phyloP scores from a whole-genome alignment of 30 jellyfish, hydroid and myxozoan genomes.

The Sanderia malayensis region DNA sequence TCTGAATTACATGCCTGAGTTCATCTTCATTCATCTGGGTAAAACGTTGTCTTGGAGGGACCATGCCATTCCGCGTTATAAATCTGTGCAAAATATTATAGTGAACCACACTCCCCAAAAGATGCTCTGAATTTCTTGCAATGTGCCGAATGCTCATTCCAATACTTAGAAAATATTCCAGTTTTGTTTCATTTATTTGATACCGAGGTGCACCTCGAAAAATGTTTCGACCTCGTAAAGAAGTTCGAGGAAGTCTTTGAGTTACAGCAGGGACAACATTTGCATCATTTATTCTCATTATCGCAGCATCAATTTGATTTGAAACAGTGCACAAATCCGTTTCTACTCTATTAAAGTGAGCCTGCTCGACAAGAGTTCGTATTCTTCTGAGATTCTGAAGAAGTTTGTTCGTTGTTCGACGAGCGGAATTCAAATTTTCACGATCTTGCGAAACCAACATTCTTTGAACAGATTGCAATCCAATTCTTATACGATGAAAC shows the following conservation, averaged over 20 bases:
- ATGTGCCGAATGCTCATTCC: not conserved
- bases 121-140: not conserved
- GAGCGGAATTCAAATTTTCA: not conserved
- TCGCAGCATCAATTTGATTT: not conserved
- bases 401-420: not conserved
- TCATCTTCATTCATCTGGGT: constrained; percentile 7
- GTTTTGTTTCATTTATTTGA: not conserved
- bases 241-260: not conserved
- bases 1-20: not conserved
- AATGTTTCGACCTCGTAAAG: not conserved
- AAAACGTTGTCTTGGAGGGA: not conserved
- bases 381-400: not conserved
- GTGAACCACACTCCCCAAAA: not conserved
- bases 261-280: not conserved
- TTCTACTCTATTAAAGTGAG: not conserved
- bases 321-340: not conserved
- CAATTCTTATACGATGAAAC: not conserved
- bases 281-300: not conserved
- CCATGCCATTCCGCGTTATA: not conserved
- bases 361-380: not conserved
- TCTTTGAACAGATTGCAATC: not conserved
- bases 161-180: not conserved
- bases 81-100: not conserved
- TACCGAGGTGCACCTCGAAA: not conserved
- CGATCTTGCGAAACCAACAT: not conserved